Base-by-base conservation (phyloP, 2,888 invertebrate species). In the Cinara cedri region DNA sequence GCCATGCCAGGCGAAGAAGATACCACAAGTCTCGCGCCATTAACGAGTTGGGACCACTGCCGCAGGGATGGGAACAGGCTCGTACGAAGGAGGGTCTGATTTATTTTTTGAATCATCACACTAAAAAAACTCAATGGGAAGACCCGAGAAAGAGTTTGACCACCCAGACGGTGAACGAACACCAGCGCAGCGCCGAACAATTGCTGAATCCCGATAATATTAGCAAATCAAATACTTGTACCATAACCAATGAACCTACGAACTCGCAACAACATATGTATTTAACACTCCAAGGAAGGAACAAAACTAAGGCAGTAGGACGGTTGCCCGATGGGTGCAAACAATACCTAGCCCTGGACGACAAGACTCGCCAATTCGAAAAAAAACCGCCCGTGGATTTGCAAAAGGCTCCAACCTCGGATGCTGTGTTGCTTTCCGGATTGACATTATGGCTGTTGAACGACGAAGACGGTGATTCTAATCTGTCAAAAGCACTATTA, bases 61-160 rank as follows among this genome's bases (percentile, higher is more conserved):
- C 96, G 81, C 91, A 92, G 81, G 95, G 95, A 66, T 96, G 96
- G 96, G 96, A 95, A 87, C 95, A 95, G 86, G 95, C 95, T 72
- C 91, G 93, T 85, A 96, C 96, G 83, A 91, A 93, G 83, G 94
- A 95, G 87, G 96, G 96, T 85, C 95, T 96, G 87, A 91, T 95
- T 86, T 96, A 96, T 88, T 96, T 94, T 89, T 91, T 96, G 87
- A 95, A 96, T 88, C 95, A 95, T 87, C 89, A 92, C 86, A 93
- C 93, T 84, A 91, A 94, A 86, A 93, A 93, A 82, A 95, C 95
- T 84, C 94, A 94, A 85, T 96, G 95, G 95, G 94, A 94, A 85
- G 95, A 96, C 86, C 95, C 95, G 11, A 90, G 95, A 83, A 95
- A 95, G 87, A 91, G 92, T 26, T 88, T 91, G 78, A 91, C 91